A percentile compares a stretch with the other conserved stretches of the same genome.
These are phyloP conservation scores for Elaphurus davidianus DNA, from an alignment of 2,113 vertebrate genomes.

Conservation along the genomic window DNA sequence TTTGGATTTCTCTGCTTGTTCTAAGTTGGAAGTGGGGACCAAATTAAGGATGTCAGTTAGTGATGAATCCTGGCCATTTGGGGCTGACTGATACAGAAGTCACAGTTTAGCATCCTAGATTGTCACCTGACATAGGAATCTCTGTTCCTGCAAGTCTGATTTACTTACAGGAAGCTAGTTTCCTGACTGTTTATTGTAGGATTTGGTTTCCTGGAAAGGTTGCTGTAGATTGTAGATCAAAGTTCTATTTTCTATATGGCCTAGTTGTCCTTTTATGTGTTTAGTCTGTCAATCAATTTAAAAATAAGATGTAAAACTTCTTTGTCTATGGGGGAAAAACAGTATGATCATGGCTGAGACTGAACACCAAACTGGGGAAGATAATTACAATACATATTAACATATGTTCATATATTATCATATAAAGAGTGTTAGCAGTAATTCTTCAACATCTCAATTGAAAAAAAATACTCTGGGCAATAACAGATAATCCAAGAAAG, in stretches of 20 bases:
- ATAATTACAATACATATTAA: background rate
- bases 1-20: background rate
- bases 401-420: background rate
- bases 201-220: background rate
- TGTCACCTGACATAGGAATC: background rate
- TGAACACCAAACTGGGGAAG: background rate
- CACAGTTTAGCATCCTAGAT: background rate
- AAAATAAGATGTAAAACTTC: background rate
- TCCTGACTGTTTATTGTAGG: background rate
- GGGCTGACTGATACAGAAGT: background rate
- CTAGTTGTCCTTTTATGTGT: background rate
- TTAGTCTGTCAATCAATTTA: background rate
- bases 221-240: background rate
- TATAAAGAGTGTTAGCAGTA: background rate
- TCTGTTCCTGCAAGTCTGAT: background rate
- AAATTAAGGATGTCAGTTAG: background rate
- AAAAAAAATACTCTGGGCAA: constrained; percentile 22
- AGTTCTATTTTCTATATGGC: background rate
- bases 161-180: background rate
- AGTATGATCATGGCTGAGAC: background rate
- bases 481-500: constrained; percentile 12
- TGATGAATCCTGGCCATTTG: background rate
- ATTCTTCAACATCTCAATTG: background rate
- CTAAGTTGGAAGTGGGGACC: background rate
- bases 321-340: background rate